Base-by-base conservation (phyloP, 2,797 vertebrate genomes). In the Halcyon badia region DNA sequence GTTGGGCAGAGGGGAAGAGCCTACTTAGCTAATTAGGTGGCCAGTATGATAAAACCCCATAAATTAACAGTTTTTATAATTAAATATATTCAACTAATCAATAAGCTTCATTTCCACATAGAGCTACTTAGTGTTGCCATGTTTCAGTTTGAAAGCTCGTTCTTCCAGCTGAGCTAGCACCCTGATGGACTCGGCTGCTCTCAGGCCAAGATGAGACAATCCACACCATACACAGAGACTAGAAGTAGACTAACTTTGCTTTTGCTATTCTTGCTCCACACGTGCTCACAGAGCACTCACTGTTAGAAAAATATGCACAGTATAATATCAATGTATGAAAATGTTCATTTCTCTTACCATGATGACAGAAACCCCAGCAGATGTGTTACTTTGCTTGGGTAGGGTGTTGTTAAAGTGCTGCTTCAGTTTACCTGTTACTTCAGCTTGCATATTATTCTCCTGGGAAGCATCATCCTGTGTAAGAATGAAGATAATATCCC, bases 381-480 rank as follows among this genome's bases (percentile, higher is more conserved):
- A 97, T 88, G 99, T 99, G 98, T 97, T 98, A 98, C 94, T 98
- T 98, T 99, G 98, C 97, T 99, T 99, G 90, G 99, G 98, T 54
- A 98, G 97, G 30, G 99, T 98, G 85, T 98, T 99, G 97, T 98
- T 99, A 98, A 99, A 99, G 98, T 99, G 99, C 97, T 99, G 99
- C 98, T 98, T 99, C 95, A 99, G 99, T 99, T 99, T 99, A 98
- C 99, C 99, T 98, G 99, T 99, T 91, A 99, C 99, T 97, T 99
- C 99, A 88, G 98, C 98, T 97, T 99, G 99, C 99, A 99, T 99
- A 97, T 99, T 99, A 97, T 99, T 99, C 97, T 99, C 99, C 96
- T 98, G 97, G 93, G 98, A 98, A 46, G 98, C 97, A 46, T 99
- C 99, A 39, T 99, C 99, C 99, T 99, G 75, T 24, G 6, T n/a